A percentile compares a stretch with the other conserved stretches of the same genome.
Evolutionary conservation across 2,888 invertebrate genomes (phyloP).

Genomic region (Mechanitis mazaeus): DNA sequence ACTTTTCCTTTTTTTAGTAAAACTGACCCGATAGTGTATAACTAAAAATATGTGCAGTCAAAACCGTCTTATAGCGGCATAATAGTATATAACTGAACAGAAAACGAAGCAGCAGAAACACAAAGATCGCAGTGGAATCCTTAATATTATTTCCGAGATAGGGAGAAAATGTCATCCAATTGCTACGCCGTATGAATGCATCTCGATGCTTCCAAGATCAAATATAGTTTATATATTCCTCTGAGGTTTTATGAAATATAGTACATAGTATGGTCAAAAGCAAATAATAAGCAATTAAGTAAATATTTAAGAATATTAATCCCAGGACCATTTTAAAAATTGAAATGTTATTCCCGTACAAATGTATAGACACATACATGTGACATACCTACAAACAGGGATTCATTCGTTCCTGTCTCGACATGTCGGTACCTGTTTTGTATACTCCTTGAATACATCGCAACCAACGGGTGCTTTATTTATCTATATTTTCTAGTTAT

Average conservation of each 20-base stretch:
- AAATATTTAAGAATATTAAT: too few relatives aligned
- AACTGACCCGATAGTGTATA: too few relatives aligned
- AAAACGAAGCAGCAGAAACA: neutral
- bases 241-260: neutral
- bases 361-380: neutral
- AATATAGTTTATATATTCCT: conserved; percentile 10
- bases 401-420: conserved; percentile 19
- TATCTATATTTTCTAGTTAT: neutral
- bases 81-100: too few relatives aligned
- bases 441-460: conserved; percentile 14
- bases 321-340: too few relatives aligned
- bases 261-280: too few relatives aligned
- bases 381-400: conserved; percentile 7
- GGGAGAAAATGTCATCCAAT: conserved; percentile 12
- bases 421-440: conserved; percentile 24
- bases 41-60: too few relatives aligned
- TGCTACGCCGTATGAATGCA: conserved; percentile 16
- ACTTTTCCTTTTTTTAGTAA: too few relatives aligned
- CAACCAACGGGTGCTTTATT: too few relatives aligned
- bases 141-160: conserved; percentile 14
- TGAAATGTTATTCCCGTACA: too few relatives aligned
- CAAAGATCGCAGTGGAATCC: conserved; percentile 3
- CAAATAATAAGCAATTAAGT: too few relatives aligned
- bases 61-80: too few relatives aligned
- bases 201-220: conserved; percentile 11